Base-by-base conservation (phyloP, 2,888 invertebrate genomes). In the Cheilosia urbana region DNA sequence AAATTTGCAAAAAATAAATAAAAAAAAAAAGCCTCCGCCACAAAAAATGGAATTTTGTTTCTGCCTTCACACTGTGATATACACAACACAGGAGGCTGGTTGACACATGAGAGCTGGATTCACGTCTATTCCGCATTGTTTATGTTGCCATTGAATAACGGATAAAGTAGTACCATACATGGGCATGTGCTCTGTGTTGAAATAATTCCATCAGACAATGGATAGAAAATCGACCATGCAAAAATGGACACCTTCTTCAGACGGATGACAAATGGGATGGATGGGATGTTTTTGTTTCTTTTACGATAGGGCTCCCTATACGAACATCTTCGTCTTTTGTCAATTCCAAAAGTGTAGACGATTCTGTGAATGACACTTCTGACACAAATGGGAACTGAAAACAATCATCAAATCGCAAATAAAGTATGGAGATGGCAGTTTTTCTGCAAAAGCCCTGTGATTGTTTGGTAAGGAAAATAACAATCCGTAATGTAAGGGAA, bases 251-350 rank as follows among this genome's bases (percentile, higher is more conserved):
- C 53, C 13, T 11, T 60, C 45, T 66, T 69, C 24, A 49, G 37
- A 30, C 42, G 65, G 24, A 24, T 78, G 53, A 75, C 69, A 84
- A 79, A 79, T 84, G 69, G 75, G 71, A 78, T 83, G 77, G 75
- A 79, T 84, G 69, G 75, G 71, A 78, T 83, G 77, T 9, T 60
- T 68, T 62, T 9, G 30, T 81, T 19, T 80, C 51, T 15, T 42
- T 45, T n/a, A 17, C 45, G 17, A 19, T 42, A 30, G 9, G 24
- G 1, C 4, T 51, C 21, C 19, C 11, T 11, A 5, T 9, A 13
- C 5, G 24, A 51, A 21, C 1, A 51, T 51, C 9, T 19, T 17
- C 21, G 13, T 58, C 51, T 45, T 45, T 62, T 65, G 24, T 65
- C 55, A 21, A 24, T 9, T 49, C 21, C 40, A 24, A 60, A 24